A percentile compares a stretch with the other conserved stretches of the same genome.
These are phyloP conservation scores for Lontra canadensis DNA, from an alignment of 2,113 vertebrate species.

Conservation along the genomic window DNA sequence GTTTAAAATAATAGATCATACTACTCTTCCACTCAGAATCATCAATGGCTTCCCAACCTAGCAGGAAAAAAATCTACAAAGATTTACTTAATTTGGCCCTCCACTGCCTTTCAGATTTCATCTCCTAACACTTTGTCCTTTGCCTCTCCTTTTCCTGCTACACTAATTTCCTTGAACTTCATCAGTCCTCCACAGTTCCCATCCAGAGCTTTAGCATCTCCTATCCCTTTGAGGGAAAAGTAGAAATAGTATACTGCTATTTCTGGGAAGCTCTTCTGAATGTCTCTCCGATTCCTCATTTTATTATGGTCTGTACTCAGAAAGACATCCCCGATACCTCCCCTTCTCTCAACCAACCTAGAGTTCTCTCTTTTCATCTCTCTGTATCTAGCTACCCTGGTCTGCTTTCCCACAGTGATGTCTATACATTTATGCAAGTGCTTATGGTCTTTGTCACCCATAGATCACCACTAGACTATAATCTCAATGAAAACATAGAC, in stretches of 20 bases:
- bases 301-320: background rate
- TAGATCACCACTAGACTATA: background rate
- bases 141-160: background rate
- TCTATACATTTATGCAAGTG: background rate
- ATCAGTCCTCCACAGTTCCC: background rate
- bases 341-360: background rate
- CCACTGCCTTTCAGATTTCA: background rate
- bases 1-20: background rate
- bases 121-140: background rate
- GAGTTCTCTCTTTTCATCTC: background rate
- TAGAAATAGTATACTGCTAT: background rate
- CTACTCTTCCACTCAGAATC: background rate
- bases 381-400: background rate
- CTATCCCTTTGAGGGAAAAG: background rate
- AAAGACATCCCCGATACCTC: background rate
- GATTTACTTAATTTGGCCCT: background rate
- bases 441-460: background rate
- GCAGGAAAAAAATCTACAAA: background rate
- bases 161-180: background rate
- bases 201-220: background rate
- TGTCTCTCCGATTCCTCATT: background rate
- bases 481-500: background rate
- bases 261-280: background rate
- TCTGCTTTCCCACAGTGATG: background rate
- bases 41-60: background rate